These are phyloP conservation scores for Heterotilapia buettikoferi DNA, from an alignment of 2,113 vertebrate species.

Conservation along the genomic window DNA sequence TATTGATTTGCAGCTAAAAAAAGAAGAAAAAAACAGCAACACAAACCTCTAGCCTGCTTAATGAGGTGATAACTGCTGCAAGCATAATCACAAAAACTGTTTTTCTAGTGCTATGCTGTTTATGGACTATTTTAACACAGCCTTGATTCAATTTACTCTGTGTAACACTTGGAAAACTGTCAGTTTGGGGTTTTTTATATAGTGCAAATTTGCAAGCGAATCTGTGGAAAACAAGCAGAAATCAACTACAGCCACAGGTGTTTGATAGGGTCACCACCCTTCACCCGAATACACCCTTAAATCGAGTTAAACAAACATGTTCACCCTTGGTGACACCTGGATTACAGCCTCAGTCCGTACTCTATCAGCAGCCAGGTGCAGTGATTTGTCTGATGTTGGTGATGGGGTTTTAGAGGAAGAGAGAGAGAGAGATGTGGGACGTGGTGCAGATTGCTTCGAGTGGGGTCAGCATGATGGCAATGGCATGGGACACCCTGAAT, in stretches of 20 bases:
- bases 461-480: background rate
- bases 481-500: background rate
- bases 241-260: background rate
- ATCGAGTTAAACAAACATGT: background rate
- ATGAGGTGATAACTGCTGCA: background rate
- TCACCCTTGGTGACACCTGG: background rate
- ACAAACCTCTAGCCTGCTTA: background rate
- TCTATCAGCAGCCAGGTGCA: background rate
- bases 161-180: background rate
- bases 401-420: background rate
- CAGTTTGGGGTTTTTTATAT: background rate
- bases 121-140: background rate
- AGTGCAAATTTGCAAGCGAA: background rate
- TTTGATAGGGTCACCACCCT: background rate
- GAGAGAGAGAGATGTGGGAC: background rate
- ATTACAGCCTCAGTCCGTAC: background rate
- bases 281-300: background rate
- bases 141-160: background rate
- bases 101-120: background rate
- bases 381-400: conserved; percentile 10
- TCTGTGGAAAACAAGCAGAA: background rate
- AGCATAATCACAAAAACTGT: background rate
- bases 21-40: background rate
- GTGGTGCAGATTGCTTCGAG: background rate
- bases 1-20: background rate